Evolutionary conservation across 2,797 vertebrate species (phyloP), one percentile per base, ranked within the genome.

Genomic region (Dipus sagitta): DNA sequence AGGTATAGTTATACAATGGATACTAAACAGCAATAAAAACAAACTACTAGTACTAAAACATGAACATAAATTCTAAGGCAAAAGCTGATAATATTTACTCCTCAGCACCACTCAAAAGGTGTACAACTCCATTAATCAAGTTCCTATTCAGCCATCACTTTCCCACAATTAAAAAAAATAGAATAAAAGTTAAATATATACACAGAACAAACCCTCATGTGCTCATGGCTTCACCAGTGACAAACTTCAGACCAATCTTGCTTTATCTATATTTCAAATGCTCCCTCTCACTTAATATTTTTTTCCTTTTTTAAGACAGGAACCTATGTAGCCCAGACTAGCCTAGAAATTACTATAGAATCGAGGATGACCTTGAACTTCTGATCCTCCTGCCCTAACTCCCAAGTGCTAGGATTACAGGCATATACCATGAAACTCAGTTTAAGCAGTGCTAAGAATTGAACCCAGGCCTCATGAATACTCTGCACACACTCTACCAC

Each of bases 11-110:
- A 74, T 28, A 89, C 14, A 84, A 42, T 15, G n/a, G 67, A 87
- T 52, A 91, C 34, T 72, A 80, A 52, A 77, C 6, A 64, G 65
- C 20, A 93, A 70, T 68, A 79, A 94, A 78, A 80, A 79, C 67
- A 28, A 72, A 76, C 60, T 67, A 67, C 12, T 28, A 21, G 75
- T 20, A 85, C 1, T 18, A 74, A 94, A 89, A 72, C 32, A 86
- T 68, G 13, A n/a, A 58, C 68, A n/a, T 54, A n/a, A 84, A 52
- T 74, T 34, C 18, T 12, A 28, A 65, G n/a, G 32, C 12, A 74
- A 58, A 74, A 79, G 47, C 42, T 12, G 26, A 42, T 4, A 70
- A 62, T 28, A 26, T 68, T 58, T 14, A 26, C 54, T 70, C 77
- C 47, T 24, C 65, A 68, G 47, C 32, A 26, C 18, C 17, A 78